Percentiles rank a stretch among this genome's conserved stretches.
phyloP scores from a whole-genome alignment of 2,797 vertebrate genomes.

The Micromesistius poutassou region DNA sequence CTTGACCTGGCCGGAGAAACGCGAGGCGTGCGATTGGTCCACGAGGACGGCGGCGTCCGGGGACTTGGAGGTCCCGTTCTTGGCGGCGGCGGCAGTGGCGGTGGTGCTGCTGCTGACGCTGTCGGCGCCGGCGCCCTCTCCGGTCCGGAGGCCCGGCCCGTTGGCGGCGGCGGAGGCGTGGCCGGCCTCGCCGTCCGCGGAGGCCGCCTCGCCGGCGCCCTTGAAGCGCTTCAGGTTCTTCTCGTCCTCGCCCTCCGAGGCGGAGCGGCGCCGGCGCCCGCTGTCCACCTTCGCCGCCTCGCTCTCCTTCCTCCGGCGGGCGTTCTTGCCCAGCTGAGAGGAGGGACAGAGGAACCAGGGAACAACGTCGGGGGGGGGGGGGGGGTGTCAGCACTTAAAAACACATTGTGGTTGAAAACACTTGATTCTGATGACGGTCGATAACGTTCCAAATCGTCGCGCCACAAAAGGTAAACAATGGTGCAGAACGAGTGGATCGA shows the following conservation, averaged over 20 bases:
- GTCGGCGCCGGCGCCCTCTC: constrained; percentile 63
- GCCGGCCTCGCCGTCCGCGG: constrained; percentile 76
- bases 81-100: no score
- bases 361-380: no score
- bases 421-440: not conserved
- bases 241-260: constrained; percentile 88
- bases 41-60: constrained; percentile 69
- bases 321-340: constrained; percentile 60
- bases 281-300: constrained; percentile 75
- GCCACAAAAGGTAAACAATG: no score
- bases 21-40: constrained; percentile 77
- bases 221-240: constrained; percentile 91
- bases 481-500: no score
- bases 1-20: constrained; percentile 80
- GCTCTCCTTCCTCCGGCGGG: constrained; percentile 66
- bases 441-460: not conserved
- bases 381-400: not conserved
- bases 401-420: not conserved
- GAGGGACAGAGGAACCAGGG: not conserved
- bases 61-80: constrained; percentile 60
- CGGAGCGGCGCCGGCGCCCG: constrained; percentile 86
- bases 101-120: constrained; percentile 68
- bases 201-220: constrained; percentile 72
- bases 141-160: constrained; percentile 76
- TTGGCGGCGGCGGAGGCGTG: constrained; percentile 77